Conservation (phyloP, 2,113 vertebrate species). For the Lynx canadensis region DNA sequence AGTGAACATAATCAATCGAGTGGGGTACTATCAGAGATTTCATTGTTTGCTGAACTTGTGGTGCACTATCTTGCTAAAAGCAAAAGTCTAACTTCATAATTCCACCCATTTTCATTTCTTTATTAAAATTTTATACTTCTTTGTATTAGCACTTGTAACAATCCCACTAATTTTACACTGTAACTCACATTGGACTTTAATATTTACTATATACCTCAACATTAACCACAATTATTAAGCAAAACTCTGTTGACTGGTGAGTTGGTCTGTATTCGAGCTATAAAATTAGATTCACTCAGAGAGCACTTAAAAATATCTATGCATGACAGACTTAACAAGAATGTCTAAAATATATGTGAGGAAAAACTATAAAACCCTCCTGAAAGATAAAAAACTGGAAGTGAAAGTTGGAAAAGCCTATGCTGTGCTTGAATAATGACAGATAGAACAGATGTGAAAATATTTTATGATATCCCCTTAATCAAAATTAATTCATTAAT, state of each 20-base stretch:
- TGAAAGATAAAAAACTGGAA: not conserved
- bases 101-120: not conserved
- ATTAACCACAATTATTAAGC: not conserved
- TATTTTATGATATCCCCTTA: not conserved
- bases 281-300: not conserved
- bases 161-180: not conserved
- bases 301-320: not conserved
- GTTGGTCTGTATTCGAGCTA: not conserved
- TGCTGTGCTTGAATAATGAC: not conserved
- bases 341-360: not conserved
- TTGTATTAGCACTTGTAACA: not conserved
- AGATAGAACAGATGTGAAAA: not conserved
- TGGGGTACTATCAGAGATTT: not conserved
- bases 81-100: not conserved
- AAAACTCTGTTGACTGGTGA: not conserved
- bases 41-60: not conserved
- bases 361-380: not conserved
- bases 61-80: not conserved
- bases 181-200: not conserved
- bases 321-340: not conserved
- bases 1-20: not conserved
- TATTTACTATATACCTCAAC: not conserved
- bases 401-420: not conserved
- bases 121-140: not conserved
- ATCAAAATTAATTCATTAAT: not conserved